Conservation (phyloP, 2,888 invertebrate genomes). For the Entomobrya multifasciata region DNA sequence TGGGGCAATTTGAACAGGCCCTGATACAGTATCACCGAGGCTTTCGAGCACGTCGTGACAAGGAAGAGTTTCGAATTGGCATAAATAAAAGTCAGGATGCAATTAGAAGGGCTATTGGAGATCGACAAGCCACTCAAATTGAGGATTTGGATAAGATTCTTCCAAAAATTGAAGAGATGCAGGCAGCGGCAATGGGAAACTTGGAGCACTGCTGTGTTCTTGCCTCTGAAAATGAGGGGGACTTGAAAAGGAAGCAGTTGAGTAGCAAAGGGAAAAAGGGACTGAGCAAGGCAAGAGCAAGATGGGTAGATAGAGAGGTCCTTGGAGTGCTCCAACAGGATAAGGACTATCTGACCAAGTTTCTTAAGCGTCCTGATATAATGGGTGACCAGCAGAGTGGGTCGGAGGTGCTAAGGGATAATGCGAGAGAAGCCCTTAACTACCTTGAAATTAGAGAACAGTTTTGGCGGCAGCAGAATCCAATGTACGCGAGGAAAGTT, state of each 20-base stretch:
- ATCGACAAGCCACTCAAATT: slow-evolving; percentile 77
- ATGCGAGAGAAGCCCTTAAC: slow-evolving; percentile 77
- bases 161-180: slow-evolving; percentile 76
- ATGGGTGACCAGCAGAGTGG: slow-evolving; percentile 77
- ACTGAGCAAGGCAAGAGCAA: slow-evolving; percentile 74
- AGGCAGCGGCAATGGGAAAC: slow-evolving; percentile 70
- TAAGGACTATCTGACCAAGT: slow-evolving; percentile 77
- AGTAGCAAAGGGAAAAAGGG: slow-evolving; percentile 56
- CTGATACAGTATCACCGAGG: slow-evolving; percentile 95
- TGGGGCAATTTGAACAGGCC: slow-evolving; percentile 96
- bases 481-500: slow-evolving; percentile 78
- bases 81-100: slow-evolving; percentile 97
- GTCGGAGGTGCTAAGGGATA: slow-evolving; percentile 73
- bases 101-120: slow-evolving; percentile 93
- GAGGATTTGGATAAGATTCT: slow-evolving; percentile 78
- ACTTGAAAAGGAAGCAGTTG: slow-evolving; percentile 4
- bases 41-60: slow-evolving; percentile 90
- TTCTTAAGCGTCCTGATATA: slow-evolving; percentile 77
- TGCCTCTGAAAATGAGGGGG: slow-evolving; percentile 66
- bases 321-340: slow-evolving; percentile 77
- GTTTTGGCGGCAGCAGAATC: slow-evolving; percentile 79
- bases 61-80: slow-evolving; percentile 87
- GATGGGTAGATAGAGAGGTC: slow-evolving; percentile 78
- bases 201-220: slow-evolving; percentile 78
- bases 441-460: slow-evolving; percentile 78